Evolutionary conservation across 1,140 invertebrate genomes (phyloP), one percentile per base, ranked within the genome.

Genomic region (Vanessa atalanta): DNA sequence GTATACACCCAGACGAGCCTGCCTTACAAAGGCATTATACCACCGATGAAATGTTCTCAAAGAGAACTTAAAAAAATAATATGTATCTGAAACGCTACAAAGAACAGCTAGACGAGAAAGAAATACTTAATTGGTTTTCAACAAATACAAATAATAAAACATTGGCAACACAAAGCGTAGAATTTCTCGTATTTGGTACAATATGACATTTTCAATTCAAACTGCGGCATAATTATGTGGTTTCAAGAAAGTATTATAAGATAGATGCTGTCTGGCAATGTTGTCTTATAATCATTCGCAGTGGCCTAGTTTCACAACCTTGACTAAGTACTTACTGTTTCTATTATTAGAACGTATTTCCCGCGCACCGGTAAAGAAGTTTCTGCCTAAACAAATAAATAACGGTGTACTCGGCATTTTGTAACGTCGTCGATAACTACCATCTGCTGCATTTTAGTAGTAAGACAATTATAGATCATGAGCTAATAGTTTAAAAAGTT

Each of bases 231-330:
- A 23, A 65, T 65, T 13, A 64, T 15, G 13, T 66, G 12, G 50
- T 60, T 57, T 60, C 47, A 50, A 61, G 57, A 70, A 77, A 77
- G 77, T 67, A 67, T 73, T 78, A 70, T 55, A 76, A 57, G 61
- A 67, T 74, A 77, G 73, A 76, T 75, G 75, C 66, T 67, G 78
- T 65, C 65, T 76, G 65, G 63, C 67, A 66, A 63, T 73, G 77
- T 73, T 79, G 73, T 80, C 70, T 79, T 84, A 83, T 84, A 85
- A 88, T 88, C 83, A 89, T 83, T 81, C 78, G 80, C 82, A 83
- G 84, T 85, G 87, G 76, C 87, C 89, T 83, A 90, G 88, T 87
- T 91, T 82, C 81, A 76, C 87, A 89, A 88, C 89, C 89, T 91
- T 91, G 89, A 89, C 83, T 84, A 86, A 81, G 84, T 89, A 89